Conservation (phyloP, 1,140 invertebrate species). For the Caerostris darwini region DNA sequence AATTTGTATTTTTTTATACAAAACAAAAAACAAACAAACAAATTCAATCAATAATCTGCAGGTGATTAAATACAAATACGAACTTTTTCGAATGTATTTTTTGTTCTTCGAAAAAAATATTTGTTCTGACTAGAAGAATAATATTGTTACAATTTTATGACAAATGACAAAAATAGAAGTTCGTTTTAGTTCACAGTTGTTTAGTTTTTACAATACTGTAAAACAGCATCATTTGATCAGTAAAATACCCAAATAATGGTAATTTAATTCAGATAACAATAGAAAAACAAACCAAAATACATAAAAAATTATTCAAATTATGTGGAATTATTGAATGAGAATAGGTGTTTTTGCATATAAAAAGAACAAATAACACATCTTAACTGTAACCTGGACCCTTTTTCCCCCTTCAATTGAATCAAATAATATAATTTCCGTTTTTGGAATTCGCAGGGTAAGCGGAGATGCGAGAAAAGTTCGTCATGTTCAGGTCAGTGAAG, state of each 20-base stretch:
- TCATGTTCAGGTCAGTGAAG: slow-evolving; percentile 61
- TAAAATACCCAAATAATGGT: not conserved
- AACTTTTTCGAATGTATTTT: too few species aligned
- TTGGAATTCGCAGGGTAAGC: slow-evolving; percentile 1
- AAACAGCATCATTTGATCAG: not conserved
- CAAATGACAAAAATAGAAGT: too few species aligned
- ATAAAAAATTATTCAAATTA: not conserved
- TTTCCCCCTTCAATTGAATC: not conserved
- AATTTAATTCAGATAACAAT: not conserved
- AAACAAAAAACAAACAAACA: too few species aligned
- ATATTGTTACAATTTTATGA: too few species aligned
- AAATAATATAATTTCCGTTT: slow-evolving; percentile 15
- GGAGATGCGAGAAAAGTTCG: slow-evolving; percentile 52
- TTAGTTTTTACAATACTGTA: too few species aligned
- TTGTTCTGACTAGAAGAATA: too few species aligned
- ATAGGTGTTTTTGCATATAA: not conserved
- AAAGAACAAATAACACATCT: not conserved
- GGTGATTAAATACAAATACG: too few species aligned
- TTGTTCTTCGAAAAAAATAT: too few species aligned
- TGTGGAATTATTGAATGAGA: not conserved
- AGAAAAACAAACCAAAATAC: not conserved
- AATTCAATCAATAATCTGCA: too few species aligned
- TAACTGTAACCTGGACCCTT: not conserved
- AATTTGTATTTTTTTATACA: too few species aligned
- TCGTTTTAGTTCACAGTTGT: too few species aligned